Percentiles rank a stretch among this genome's conserved stretches.
These are phyloP conservation scores for Megalonaias nervosa DNA, from an alignment of 1,140 invertebrate species.

Conservation along the genomic window DNA sequence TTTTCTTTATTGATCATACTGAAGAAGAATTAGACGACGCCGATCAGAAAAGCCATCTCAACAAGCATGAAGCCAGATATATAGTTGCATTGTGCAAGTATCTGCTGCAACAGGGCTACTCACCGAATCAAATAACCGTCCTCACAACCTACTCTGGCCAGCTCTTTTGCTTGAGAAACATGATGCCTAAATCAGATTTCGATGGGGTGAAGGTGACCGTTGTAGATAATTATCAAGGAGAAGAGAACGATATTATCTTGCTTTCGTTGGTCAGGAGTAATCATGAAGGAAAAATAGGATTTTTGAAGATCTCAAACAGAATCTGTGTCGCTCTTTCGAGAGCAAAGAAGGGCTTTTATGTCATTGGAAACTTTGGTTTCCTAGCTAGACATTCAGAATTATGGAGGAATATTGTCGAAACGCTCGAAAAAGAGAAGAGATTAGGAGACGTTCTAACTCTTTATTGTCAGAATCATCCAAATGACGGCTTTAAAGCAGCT, in stretches of 20 bases:
- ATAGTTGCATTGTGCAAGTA: slow-evolving; percentile 62
- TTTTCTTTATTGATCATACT: slow-evolving; percentile 70
- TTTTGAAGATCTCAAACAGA: slow-evolving; percentile 82
- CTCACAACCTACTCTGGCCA: slow-evolving; percentile 71
- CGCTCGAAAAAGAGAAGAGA: slow-evolving; percentile 37
- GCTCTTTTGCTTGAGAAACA: slow-evolving; percentile 54
- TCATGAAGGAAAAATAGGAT: slow-evolving; percentile 79
- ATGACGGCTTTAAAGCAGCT: slow-evolving; percentile 28
- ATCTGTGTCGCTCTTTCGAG: slow-evolving; percentile 88
- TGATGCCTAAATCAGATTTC: slow-evolving; percentile 52
- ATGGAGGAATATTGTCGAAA: slow-evolving; percentile 67
- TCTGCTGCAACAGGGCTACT: slow-evolving; percentile 69
- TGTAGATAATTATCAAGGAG: slow-evolving; percentile 84
- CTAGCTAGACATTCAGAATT: slow-evolving; percentile 67
- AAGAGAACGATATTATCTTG: slow-evolving; percentile 88
- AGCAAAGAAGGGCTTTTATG: slow-evolving; percentile 81
- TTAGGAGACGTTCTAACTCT: slow-evolving; percentile 58
- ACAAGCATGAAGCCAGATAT: slow-evolving; percentile 60
- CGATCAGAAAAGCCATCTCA: slow-evolving; percentile 46
- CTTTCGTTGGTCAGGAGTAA: slow-evolving; percentile 85
- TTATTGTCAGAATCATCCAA: slow-evolving; percentile 68
- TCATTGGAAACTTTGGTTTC: slow-evolving; percentile 80
- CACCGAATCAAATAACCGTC: slow-evolving; percentile 65
- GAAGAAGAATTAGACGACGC: slow-evolving; percentile 39
- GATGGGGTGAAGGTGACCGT: slow-evolving; percentile 74